phyloP scores from a whole-genome alignment of 2,113 vertebrate species.

The Chroicocephalus ridibundus region DNA sequence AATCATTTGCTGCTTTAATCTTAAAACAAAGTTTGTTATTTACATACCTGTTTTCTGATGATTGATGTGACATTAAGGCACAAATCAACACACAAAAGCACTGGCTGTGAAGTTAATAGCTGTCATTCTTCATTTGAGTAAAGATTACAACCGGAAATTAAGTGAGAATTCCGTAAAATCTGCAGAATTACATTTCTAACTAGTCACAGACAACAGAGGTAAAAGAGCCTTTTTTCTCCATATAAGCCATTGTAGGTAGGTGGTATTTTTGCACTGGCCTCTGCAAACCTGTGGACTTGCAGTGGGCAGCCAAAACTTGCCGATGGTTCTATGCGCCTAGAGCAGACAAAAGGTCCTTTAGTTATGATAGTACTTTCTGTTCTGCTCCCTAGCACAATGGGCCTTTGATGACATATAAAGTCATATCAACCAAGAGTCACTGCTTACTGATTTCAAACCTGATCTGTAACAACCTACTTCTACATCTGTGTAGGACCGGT shows the following conservation, averaged over 20 bases:
- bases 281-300: not conserved
- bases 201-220: not conserved
- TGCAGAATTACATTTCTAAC: not conserved
- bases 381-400: not conserved
- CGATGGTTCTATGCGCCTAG: not conserved
- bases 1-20: slow-evolving; percentile 1
- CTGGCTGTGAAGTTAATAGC: not conserved
- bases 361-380: not conserved
- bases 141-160: not conserved
- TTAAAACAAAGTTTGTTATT: not conserved
- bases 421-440: not conserved
- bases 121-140: not conserved
- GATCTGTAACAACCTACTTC: not conserved
- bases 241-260: not conserved
- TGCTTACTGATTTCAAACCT: not conserved
- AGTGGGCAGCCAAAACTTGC: not conserved
- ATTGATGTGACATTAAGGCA: not conserved
- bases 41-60: not conserved
- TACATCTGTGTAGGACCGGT: not conserved
- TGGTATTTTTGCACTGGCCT: not conserved
- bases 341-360: not conserved
- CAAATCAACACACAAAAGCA: not conserved
- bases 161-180: not conserved
- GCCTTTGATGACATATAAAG: not conserved
- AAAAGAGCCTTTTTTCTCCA: not conserved